phyloP scores from a whole-genome alignment of 2,113 vertebrate genomes.

The Heloderma charlesbogerti region DNA sequence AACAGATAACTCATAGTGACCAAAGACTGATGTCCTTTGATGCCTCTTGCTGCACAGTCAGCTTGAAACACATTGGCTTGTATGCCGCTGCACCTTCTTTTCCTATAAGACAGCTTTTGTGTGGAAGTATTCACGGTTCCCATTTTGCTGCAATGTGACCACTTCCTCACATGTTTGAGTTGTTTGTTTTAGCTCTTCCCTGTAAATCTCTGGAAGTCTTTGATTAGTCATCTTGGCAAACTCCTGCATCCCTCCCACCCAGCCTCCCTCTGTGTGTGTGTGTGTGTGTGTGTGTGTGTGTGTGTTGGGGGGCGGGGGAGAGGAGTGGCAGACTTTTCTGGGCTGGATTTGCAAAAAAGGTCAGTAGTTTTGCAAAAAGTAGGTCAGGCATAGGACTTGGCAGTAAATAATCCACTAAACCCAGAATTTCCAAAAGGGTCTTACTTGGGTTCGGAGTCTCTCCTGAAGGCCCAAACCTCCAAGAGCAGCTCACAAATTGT shows the following conservation, averaged over 20 bases:
- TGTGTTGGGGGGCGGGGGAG: neutral
- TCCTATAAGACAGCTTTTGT: neutral
- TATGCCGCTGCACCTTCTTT: slow-evolving; percentile 56
- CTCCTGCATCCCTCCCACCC: neutral
- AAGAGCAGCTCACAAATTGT: neutral
- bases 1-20: neutral
- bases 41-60: slow-evolving; percentile 39
- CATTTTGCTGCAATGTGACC: slow-evolving; percentile 45
- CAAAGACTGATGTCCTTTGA: slow-evolving; percentile 32
- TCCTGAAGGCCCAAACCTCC: neutral
- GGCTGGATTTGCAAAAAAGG: slow-evolving; percentile 26
- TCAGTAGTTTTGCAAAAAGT: slow-evolving; percentile 38
- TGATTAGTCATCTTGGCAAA: slow-evolving; percentile 34
- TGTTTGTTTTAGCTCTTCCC: slow-evolving; percentile 45
- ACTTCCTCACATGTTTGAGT: slow-evolving; percentile 30
- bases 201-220: neutral
- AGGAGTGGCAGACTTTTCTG: slow-evolving; percentile 23
- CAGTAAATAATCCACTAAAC: slow-evolving; percentile 28
- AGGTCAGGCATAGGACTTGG: slow-evolving; percentile 17
- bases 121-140: slow-evolving; percentile 24
- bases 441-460: neutral
- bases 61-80: slow-evolving; percentile 47
- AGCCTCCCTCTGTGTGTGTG: neutral
- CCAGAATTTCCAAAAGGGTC: slow-evolving; percentile 37
- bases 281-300: neutral